Percentiles rank a stretch among this genome's conserved stretches.
phyloP scores from a whole-genome alignment of 2,797 vertebrate genomes.

The Phataginus tricuspis region DNA sequence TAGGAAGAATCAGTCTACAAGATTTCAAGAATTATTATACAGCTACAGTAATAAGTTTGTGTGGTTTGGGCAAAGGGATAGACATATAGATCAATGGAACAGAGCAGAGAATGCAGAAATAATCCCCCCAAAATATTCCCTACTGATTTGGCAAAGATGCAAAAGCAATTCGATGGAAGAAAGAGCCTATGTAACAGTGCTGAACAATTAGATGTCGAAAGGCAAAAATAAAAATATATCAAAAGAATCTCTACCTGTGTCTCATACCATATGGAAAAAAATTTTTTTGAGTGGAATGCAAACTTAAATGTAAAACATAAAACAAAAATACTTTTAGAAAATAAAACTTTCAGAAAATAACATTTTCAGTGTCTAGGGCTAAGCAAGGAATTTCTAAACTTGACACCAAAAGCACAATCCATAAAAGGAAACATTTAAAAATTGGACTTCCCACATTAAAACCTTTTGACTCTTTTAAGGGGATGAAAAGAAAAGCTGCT shows the following conservation, averaged over 20 bases:
- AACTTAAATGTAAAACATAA: background rate
- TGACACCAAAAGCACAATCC: background rate
- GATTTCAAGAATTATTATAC: background rate
- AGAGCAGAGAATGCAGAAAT: background rate
- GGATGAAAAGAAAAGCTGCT: background rate
- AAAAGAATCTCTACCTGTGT: background rate
- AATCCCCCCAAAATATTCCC: background rate
- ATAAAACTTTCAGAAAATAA: background rate
- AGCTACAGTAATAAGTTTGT: background rate
- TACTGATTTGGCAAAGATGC: background rate
- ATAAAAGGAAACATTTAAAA: background rate
- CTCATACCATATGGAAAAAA: background rate
- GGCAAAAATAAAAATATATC: background rate
- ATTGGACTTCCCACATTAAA: background rate
- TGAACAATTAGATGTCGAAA: background rate
- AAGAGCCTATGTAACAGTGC: background rate
- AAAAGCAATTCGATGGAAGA: background rate
- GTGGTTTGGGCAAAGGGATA: background rate
- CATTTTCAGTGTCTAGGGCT: background rate
- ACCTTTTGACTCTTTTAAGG: background rate
- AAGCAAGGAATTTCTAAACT: background rate
- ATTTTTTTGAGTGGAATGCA: background rate
- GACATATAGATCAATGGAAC: background rate
- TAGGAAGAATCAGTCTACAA: background rate
- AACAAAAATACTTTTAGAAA: background rate